These are phyloP conservation scores for Drosophila ambigua DNA, from an alignment of 1,140 invertebrate species.

Conservation along the genomic window DNA sequence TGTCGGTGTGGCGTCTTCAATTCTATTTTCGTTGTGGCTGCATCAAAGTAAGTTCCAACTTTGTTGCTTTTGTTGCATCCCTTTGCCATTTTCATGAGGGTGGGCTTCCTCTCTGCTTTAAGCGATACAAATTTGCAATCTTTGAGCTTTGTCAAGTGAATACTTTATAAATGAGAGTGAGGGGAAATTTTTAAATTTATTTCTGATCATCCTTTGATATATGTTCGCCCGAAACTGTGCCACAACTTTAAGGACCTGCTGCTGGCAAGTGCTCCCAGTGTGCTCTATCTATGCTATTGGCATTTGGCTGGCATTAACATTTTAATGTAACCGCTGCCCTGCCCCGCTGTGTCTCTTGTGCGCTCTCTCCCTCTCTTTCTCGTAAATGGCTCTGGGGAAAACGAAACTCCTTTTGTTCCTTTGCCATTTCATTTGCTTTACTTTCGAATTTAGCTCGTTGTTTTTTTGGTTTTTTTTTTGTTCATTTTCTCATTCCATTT, in stretches of 20 bases:
- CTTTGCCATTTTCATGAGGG: conserved; percentile 9
- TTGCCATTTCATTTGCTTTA: conserved; percentile 66
- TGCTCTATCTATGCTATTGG: conserved; percentile 43
- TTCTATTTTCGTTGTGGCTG: conserved; percentile 51
- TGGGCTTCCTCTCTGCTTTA: conserved; percentile 7
- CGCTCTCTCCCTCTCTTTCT: not conserved
- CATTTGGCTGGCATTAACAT: conserved; percentile 53
- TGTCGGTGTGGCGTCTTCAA: conserved; percentile 42
- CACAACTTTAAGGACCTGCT: conserved; percentile 20
- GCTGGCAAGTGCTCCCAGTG: conserved; percentile 27
- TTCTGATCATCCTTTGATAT: not conserved
- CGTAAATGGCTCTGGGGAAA: conserved; percentile 22
- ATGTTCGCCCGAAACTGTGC: not conserved
- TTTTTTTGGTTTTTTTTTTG: not conserved
- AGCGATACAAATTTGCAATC: conserved; percentile 18
- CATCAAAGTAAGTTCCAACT: conserved; percentile 30
- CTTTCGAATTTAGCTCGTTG: conserved; percentile 22
- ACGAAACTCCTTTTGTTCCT: conserved; percentile 59
- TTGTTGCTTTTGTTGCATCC: conserved; percentile 15
- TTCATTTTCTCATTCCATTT: conserved; percentile 17
- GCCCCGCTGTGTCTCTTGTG: not conserved
- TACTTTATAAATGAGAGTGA: conserved; percentile 9
- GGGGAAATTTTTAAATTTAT: not conserved
- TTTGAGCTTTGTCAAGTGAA: conserved; percentile 15
- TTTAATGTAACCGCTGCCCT: conserved; percentile 53